Evolutionary conservation across 2,888 invertebrate species (phyloP), one percentile per base, ranked within the genome.

Genomic region (Spialia ferax): DNA sequence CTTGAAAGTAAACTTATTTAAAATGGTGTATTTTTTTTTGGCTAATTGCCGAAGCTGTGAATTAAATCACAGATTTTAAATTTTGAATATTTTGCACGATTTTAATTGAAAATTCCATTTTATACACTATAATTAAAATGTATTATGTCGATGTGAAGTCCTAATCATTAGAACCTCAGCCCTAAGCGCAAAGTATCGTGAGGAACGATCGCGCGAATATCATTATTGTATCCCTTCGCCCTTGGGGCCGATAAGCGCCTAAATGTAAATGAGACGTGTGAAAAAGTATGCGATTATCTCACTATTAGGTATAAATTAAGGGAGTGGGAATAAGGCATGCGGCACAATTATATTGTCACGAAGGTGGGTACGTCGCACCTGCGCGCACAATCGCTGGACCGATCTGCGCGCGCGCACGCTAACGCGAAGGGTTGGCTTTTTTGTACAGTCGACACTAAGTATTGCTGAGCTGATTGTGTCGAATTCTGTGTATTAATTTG

Each of bases 291-390:
- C 87, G 91, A 91, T 92, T 86, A 92, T 92, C 91, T 91, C 82
- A 82, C 89, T 89, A 92, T 91, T 92, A 92, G 89, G 91, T 91
- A 90, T 92, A 91, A 92, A 91, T 92, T 89, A 90, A 91, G 87
- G 88, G 80, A 80, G 79, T 78, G 70, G 82, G 86, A 87, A 87
- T 89, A 88, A 87, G 86, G 87, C 84, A 87, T 88, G 88, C 88
- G 82, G 85, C 84, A 90, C 91, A 93, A 93, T 93, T 93, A 93
- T 91, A 91, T 89, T 91, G 92, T 93, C 92, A 92, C 91, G 91
- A 91, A 87, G 83, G 83, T 75, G 74, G 71, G 70, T 69, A 74
- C 74, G 75, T 76, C 74, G 77, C 78, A 78, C 76, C 78, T 79
- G 79, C 77, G 75, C 73, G 45, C 71, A 70, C 82, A 82, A 85